Conservation (phyloP, 2,113 vertebrate species). For the Dryoscopus gambensis region DNA sequence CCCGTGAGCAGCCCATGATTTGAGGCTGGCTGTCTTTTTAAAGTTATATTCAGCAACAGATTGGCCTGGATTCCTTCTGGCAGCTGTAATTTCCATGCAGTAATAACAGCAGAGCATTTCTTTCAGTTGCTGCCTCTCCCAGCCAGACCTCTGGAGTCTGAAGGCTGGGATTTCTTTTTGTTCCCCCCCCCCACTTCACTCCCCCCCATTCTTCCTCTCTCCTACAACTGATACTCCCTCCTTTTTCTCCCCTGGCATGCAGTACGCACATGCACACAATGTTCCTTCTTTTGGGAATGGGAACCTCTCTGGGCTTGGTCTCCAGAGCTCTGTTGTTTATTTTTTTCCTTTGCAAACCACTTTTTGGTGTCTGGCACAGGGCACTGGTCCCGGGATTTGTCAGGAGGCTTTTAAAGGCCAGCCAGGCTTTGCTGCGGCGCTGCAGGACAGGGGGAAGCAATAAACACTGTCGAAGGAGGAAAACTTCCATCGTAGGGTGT, state of each 20-base stretch:
- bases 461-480: neutral
- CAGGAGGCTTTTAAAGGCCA: neutral
- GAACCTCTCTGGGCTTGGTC: neutral
- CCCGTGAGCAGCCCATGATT: neutral
- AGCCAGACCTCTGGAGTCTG: neutral
- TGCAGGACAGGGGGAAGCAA: neutral
- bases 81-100: constrained; percentile 52
- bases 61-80: constrained; percentile 39
- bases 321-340: neutral
- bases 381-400: neutral
- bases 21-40: constrained; percentile 13
- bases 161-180: constrained; percentile 4
- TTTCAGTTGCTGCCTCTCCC: constrained; percentile 35
- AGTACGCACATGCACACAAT: neutral
- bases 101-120: constrained; percentile 39
- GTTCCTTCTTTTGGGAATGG: neutral
- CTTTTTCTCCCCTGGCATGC: neutral
- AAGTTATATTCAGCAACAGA: constrained; percentile 32
- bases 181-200: too few species aligned
- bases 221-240: neutral
- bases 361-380: neutral
- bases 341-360: neutral
- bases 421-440: neutral
- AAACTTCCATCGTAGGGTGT: neutral
- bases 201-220: neutral